Conservation (phyloP, 2,113 vertebrate species). For the Vulpes lagopus region DNA sequence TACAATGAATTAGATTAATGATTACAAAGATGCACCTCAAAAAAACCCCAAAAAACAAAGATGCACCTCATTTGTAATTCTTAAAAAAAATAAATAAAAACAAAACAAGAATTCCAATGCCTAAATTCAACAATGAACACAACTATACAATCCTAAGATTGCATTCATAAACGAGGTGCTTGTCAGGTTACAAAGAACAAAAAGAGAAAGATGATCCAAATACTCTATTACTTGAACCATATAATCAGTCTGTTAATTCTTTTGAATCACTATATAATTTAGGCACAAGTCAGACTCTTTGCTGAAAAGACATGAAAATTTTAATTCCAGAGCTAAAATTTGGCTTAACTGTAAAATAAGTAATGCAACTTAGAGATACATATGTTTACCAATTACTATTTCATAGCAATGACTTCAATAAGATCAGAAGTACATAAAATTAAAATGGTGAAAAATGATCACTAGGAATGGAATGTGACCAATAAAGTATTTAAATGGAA, state of each 20-base stretch:
- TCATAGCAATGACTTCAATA: slow-evolving; percentile 38
- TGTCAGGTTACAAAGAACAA: neutral
- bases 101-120: neutral
- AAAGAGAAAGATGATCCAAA: neutral
- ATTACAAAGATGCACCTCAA: neutral
- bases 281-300: neutral
- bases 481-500: neutral
- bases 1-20: neutral
- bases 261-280: slow-evolving; percentile 15
- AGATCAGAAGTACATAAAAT: neutral
- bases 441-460: neutral
- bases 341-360: slow-evolving; percentile 14
- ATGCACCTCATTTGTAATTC: neutral
- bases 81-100: neutral
- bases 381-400: neutral
- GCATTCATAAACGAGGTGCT: neutral
- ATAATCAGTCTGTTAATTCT: neutral
- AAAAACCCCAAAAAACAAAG: neutral
- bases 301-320: slow-evolving; percentile 60
- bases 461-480: neutral
- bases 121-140: slow-evolving; percentile 7
- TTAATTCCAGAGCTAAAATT: slow-evolving; percentile 33
- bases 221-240: slow-evolving; percentile 22
- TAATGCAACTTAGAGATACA: neutral
- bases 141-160: neutral